Evolutionary conservation across 2,113 vertebrate species (phyloP).

Genomic region (Notiomystis cincta): DNA sequence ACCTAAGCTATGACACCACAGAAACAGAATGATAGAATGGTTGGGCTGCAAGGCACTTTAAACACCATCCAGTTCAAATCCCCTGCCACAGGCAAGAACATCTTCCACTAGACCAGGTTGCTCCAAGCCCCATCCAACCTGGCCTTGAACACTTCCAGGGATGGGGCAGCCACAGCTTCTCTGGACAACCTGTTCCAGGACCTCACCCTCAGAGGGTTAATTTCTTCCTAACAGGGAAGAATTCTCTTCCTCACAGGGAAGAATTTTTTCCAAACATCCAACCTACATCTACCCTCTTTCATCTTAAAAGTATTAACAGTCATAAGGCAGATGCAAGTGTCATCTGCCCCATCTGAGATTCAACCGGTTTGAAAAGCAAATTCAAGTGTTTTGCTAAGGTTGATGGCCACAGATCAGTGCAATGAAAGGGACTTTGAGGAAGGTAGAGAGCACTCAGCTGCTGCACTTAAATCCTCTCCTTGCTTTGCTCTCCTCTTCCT

Average conservation of each 20-base stretch:
- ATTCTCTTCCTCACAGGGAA: neutral
- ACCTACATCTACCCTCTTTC: neutral
- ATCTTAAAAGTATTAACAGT: neutral
- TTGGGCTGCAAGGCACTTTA: neutral
- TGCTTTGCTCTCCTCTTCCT: neutral
- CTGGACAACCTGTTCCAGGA: neutral
- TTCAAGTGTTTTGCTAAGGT: neutral
- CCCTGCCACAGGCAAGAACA: neutral
- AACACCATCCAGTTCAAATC: neutral
- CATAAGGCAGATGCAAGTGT: neutral
- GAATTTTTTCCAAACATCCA: neutral
- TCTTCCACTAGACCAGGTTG: neutral
- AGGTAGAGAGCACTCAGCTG: neutral
- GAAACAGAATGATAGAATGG: neutral
- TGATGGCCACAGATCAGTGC: rapidly evolving
- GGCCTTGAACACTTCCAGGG: neutral
- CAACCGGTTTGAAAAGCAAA: neutral
- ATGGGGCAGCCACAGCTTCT: neutral
- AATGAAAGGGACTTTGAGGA: neutral
- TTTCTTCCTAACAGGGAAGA: too few relatives aligned
- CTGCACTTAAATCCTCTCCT: neutral
- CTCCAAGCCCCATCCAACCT: neutral
- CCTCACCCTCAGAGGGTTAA: neutral
- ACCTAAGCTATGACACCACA: neutral
- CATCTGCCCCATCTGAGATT: neutral